phyloP scores from a whole-genome alignment of 2,797 vertebrate species.

The Poecile montanus region DNA sequence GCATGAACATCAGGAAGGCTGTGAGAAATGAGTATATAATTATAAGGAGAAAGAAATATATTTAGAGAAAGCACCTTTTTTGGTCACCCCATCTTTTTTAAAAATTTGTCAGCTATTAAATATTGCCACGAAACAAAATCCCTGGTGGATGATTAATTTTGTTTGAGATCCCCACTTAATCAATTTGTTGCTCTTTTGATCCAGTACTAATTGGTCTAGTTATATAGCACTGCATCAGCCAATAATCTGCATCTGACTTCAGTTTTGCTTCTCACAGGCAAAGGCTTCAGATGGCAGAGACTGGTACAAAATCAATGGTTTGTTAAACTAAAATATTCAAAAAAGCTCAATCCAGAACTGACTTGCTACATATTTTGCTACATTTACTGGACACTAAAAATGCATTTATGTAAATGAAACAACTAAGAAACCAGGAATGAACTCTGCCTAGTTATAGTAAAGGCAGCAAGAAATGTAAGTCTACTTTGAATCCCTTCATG shows the following conservation, averaged over 20 bases:
- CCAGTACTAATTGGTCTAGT: not conserved
- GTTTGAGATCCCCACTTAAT: not conserved
- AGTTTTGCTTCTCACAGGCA: not conserved
- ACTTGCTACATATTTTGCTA: not conserved
- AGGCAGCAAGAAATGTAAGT: not conserved
- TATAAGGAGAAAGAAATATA: not conserved
- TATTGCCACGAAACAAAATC: not conserved
- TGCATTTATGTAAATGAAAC: not conserved
- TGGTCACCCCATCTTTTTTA: fast-evolving
- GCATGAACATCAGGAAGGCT: not conserved
- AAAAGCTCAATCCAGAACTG: not conserved
- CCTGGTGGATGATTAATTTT: not conserved
- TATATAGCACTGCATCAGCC: not conserved
- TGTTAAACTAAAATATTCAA: not conserved
- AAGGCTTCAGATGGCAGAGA: not conserved
- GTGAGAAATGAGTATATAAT: not conserved
- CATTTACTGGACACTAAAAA: not conserved
- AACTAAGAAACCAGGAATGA: not conserved
- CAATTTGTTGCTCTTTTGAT: slow-evolving; percentile 6
- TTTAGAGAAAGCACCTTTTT: not conserved
- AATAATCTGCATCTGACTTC: not conserved
- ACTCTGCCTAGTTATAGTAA: not conserved
- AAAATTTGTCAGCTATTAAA: not conserved
- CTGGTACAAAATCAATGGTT: not conserved
- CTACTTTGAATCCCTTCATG: not conserved